These are phyloP conservation scores for Dermolepida albohirtum DNA, from an alignment of 2,888 invertebrate genomes.

Conservation along the genomic window DNA sequence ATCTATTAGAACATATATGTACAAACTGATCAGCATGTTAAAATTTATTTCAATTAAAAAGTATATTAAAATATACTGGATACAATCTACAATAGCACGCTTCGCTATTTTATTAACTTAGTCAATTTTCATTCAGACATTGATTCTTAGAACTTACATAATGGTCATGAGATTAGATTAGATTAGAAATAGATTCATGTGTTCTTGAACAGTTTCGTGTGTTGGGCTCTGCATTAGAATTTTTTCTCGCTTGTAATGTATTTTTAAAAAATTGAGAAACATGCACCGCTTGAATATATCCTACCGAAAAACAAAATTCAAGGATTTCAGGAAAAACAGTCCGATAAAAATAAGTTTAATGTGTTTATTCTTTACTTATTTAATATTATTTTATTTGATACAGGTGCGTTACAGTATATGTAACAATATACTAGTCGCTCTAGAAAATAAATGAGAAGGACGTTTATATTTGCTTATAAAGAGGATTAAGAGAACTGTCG, in stretches of 20 bases:
- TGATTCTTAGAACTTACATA: conserved; percentile 27
- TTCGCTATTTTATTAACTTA: background rate
- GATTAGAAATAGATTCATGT: conserved; percentile 35
- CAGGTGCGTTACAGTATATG: too few relatives aligned
- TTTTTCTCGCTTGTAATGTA: conserved; percentile 10
- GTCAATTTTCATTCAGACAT: conserved; percentile 20
- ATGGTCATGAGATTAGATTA: conserved; percentile 29
- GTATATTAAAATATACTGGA: background rate
- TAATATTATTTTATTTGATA: too few relatives aligned
- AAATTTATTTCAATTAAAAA: too few relatives aligned
- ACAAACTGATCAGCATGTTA: too few relatives aligned
- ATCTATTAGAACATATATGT: too few relatives aligned
- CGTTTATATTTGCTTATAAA: too few relatives aligned
- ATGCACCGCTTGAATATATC: background rate
- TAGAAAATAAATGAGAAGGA: too few relatives aligned
- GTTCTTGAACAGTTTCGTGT: conserved; percentile 29
- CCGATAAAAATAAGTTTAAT: too few relatives aligned
- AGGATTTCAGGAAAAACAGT: too few relatives aligned
- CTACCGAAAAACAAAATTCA: background rate
- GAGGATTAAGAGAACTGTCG: too few relatives aligned
- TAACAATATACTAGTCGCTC: too few relatives aligned
- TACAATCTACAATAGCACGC: background rate
- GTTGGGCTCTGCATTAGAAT: background rate
- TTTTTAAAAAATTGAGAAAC: conserved; percentile 8
- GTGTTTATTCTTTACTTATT: too few relatives aligned